Base-by-base conservation (phyloP, 2,113 vertebrate species). In the Neoarius graeffei region DNA sequence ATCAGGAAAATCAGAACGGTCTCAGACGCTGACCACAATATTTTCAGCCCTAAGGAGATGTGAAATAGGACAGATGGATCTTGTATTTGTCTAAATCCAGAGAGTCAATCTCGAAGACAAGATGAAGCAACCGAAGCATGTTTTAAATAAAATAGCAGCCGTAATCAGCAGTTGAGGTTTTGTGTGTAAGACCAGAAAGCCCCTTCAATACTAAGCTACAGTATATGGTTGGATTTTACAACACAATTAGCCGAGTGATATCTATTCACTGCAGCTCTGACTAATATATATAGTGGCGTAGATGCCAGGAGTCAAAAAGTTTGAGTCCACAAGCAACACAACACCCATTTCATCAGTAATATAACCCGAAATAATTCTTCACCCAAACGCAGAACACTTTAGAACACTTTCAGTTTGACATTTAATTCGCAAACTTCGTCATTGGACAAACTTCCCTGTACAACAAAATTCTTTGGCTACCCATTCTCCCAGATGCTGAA, bases 11-110 rank as follows among this genome's bases (percentile, higher is more conserved):
- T 30, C 50, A 4, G 50, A 54, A 13, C 0, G 74, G 80, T 80
- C 74, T 86, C 17, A 35, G 35, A 25, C n/a, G n/a, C 20, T 69
- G 76, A 86, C 74, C 85, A 35, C 74, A 66, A 23, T 23, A 42
- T 60, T n/a, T 64, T 79, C 25, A 42, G 67, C n/a, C 54, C 56
- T 74, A 23, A 30, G 9, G 71, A 50, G 56, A 30, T 60, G 64
- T 23, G 42, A 30, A 11, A 80, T 10, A 25, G 15, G 20, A 14
- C 2, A 42, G 27, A 59, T 74, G 85, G 60, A 48, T 15, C 30
- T 54, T n/a, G 48, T 25, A 27, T 54, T 67, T 69, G 69, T 54
- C 10, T 27, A 25, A 50, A 25, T 15, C 20, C 48, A 50, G 13
- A 66, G 60, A 82, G 13, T 83, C 52, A 2, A 80, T 19, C 79